Conservation (phyloP, 2,888 invertebrate species). For the Cyrtodaria siliqua region DNA sequence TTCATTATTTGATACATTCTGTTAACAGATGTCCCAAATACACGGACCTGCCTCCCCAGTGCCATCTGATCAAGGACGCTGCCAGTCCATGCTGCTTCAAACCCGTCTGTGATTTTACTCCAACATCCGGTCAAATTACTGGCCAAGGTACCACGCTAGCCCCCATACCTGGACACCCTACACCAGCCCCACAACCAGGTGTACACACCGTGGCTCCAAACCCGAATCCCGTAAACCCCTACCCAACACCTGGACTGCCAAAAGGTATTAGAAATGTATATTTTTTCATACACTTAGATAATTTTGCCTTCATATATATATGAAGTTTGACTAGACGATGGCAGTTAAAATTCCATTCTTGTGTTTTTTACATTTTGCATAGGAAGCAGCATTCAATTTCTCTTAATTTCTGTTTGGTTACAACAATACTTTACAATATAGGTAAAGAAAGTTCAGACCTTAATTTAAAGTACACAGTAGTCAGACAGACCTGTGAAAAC, state of each 20-base stretch:
- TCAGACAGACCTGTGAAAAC: too few relatives aligned
- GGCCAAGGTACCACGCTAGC: slow-evolving; percentile 57
- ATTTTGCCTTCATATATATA: too few relatives aligned
- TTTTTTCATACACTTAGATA: too few relatives aligned
- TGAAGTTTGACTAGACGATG: too few relatives aligned
- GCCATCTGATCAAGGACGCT: slow-evolving; percentile 70
- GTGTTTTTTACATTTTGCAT: too few relatives aligned
- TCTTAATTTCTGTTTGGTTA: too few relatives aligned
- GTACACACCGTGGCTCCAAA: slow-evolving; percentile 35
- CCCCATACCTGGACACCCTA: slow-evolving; percentile 52
- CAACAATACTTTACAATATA: too few relatives aligned
- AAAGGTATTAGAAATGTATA: slow-evolving; percentile 40
- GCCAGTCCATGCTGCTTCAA: slow-evolving; percentile 73
- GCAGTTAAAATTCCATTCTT: too few relatives aligned
- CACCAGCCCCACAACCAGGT: slow-evolving; percentile 50
- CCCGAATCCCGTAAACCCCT: slow-evolving; percentile 14
- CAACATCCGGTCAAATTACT: slow-evolving; percentile 52
- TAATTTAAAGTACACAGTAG: too few relatives aligned
- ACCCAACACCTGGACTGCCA: slow-evolving; percentile 60
- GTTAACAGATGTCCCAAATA: slow-evolving; percentile 65
- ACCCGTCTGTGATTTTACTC: slow-evolving; percentile 69
- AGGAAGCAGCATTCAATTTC: too few relatives aligned
- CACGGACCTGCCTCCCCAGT: slow-evolving; percentile 66
- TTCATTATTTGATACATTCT: too few relatives aligned
- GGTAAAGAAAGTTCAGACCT: too few relatives aligned